These are phyloP conservation scores for Psittacula echo DNA, from an alignment of 2,797 vertebrate species.

Conservation along the genomic window DNA sequence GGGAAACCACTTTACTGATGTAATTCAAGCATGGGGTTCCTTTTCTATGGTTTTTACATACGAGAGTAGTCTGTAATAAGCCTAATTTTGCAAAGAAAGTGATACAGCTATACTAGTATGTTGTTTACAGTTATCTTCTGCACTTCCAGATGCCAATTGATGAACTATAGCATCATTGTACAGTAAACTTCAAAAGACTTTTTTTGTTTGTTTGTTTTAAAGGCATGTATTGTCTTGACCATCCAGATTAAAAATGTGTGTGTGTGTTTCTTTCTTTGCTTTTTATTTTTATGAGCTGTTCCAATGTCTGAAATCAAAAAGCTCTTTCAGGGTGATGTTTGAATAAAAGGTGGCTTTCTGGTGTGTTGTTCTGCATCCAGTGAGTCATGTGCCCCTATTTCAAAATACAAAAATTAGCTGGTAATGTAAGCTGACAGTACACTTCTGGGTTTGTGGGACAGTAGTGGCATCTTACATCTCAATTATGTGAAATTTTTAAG, in stretches of 20 bases:
- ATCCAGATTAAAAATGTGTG: neutral
- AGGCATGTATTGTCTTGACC: neutral
- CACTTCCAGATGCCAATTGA: neutral
- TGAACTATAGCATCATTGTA: neutral
- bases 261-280: accelerated
- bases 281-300: neutral
- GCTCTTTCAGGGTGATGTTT: neutral
- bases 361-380: accelerated
- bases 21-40: neutral
- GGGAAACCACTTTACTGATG: neutral
- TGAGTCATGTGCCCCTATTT: neutral
- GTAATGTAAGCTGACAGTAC: neutral
- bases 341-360: neutral
- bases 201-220: neutral
- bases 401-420: neutral
- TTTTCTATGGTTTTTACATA: neutral
- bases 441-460: neutral
- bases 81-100: neutral
- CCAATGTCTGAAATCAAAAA: neutral
- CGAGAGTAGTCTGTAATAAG: neutral
- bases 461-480: neutral
- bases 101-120: neutral
- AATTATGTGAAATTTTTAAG: neutral
- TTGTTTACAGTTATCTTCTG: neutral
- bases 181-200: neutral